Base-by-base conservation (phyloP, 2,888 invertebrate genomes). In the Oxyteleia sp. region DNA sequence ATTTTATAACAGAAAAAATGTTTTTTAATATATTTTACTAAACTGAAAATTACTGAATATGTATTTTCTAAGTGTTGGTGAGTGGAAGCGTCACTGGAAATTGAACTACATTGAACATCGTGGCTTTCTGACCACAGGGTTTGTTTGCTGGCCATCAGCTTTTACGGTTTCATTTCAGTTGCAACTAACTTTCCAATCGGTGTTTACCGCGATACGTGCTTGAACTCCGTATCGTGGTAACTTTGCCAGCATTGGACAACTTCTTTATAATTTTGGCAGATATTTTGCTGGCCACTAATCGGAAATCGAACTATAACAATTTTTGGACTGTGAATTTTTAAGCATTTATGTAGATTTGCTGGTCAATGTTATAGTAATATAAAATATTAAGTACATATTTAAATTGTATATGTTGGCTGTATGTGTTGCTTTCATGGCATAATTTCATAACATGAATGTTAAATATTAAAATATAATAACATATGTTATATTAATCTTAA, bases 131-230 rank as follows among this genome's bases (percentile, higher is more conserved):
- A 81, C 82, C 82, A 32, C 84, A 38, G 49, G 80, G 85, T 89
- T 89, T 88, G 88, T 90, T 89, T 88, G 88, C 82, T 78, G 61
- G 84, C 78, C 85, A 85, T 87, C 84, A 88, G 88, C 88, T 90
- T 90, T 88, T 87, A 84, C 85, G 84, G 82, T 83, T 86, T 86
- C 85, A 84, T 88, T 89, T 89, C 87, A 82, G 84, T 85, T 84
- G 85, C 86, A 85, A 84, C 87, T 85, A 89, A 90, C 89, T 90
- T 90, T 89, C 85, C 89, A 87, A 90, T 90, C 88, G 88, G 84
- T 89, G 87, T 90, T 90, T 90, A 87, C 89, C 85, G 82, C 87
- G 87, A 88, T 89, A 89, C 89, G 89, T 88, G 88, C 63, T 32
- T 59, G 57, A 80, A 80, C 68, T 80, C 45, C 59, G 32, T 59